Conservation (phyloP, 2,888 invertebrate genomes). For the Quadriops clusia region DNA sequence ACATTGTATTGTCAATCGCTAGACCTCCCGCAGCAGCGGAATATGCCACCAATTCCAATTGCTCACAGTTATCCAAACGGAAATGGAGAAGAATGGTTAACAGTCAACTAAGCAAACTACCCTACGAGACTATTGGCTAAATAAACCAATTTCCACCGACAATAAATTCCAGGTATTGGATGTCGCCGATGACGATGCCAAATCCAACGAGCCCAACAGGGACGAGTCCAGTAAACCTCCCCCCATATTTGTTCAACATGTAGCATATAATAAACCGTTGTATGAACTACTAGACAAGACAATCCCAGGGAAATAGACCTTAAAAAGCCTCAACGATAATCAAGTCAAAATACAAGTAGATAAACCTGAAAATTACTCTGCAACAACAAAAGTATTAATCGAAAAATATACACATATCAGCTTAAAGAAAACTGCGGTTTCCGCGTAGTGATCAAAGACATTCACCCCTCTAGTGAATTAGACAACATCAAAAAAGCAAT, state of each 20-base stretch:
- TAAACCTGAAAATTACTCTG: conserved; percentile 1
- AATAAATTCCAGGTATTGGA: conserved; percentile 1
- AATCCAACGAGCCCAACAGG: too few species aligned
- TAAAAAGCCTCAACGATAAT: conserved; percentile 5
- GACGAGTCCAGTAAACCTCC: conserved; percentile 7
- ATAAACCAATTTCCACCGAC: conserved; percentile 4
- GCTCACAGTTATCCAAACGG: too few species aligned
- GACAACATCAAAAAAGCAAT: conserved; percentile 6
- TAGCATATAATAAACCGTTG: conserved; percentile 5
- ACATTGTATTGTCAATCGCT: too few species aligned
- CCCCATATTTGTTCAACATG: conserved; percentile 6
- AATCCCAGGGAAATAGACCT: not conserved
- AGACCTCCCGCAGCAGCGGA: too few species aligned
- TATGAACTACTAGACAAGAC: conserved; percentile 1
- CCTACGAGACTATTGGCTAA: conserved; percentile 7
- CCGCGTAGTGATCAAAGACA: conserved; percentile 6
- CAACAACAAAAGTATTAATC: conserved; percentile 5
- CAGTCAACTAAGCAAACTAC: conserved; percentile 6
- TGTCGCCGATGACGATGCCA: conserved; percentile 1
- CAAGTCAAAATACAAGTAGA: conserved; percentile 8
- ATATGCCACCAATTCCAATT: too few species aligned
- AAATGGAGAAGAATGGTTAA: too few species aligned
- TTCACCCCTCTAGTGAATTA: conserved; percentile 6
- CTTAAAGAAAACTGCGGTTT: conserved; percentile 7
- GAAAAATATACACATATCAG: conserved; percentile 6